Conservation (phyloP, 2,113 vertebrate species). For the Chloropsis cyanopogon region DNA sequence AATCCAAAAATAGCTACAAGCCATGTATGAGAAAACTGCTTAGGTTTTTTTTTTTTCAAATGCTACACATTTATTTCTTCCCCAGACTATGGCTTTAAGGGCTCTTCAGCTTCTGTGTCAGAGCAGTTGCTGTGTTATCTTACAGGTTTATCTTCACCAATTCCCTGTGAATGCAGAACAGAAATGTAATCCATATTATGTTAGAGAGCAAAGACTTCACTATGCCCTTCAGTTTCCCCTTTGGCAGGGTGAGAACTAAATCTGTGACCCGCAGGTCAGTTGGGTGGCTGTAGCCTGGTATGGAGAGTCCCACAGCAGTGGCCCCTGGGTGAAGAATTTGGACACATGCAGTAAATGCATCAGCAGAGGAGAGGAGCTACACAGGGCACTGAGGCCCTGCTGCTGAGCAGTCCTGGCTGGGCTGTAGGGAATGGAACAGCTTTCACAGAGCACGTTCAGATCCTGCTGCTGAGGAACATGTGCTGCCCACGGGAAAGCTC, state of each 20-base stretch:
- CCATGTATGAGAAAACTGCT: background rate
- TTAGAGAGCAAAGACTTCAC: background rate
- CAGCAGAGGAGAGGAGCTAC: background rate
- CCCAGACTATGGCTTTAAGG: background rate
- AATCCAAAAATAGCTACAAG: background rate
- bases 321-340: background rate
- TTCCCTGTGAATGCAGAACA: background rate
- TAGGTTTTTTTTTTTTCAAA: background rate
- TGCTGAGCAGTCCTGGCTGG: background rate
- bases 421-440: background rate
- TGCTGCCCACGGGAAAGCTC: background rate
- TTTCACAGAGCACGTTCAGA: background rate
- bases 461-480: background rate
- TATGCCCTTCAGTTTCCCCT: background rate
- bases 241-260: background rate
- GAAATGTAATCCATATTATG: background rate
- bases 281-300: background rate
- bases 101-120: background rate
- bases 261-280: background rate
- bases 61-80: background rate
- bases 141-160: background rate
- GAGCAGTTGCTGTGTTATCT: background rate
- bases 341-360: rapidly evolving
- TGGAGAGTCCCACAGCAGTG: background rate
- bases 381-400: background rate